Evolutionary conservation across 1,140 invertebrate species (phyloP), one percentile per base, ranked within the genome.

Genomic region (Tetragnatha versicolor): DNA sequence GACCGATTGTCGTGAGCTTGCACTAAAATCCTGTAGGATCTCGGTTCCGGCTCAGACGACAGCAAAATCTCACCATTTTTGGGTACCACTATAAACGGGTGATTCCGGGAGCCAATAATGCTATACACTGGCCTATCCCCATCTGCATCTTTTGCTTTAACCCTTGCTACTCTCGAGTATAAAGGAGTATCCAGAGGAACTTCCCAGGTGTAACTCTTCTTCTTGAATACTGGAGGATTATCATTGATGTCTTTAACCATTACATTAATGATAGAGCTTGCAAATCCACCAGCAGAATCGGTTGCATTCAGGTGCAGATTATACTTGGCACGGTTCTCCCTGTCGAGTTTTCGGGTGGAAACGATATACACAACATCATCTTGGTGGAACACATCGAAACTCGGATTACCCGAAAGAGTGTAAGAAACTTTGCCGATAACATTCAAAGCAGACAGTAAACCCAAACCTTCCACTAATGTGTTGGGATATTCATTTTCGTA

Each of bases 31-130:
- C 65, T 72, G 47, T 79, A 81, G 27, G 58, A 25, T 35, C 73
- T 58, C 1, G 39, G 25, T 31, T 82, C 63, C 0, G 83, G 80
- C 6, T 82, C 60, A 10, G 91, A 92, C 14, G 91, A 91, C 7
- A 96, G 84, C 81, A 96, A 89, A 1, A 97, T 85, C 84, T 96
- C 93, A 1, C 95, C 95, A 2, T 94, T 96, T 87, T 96, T 94
- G 0, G 95, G 95, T 1, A 96, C 93, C 72, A 97, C 91, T 6
- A 96, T 92, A 17, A 94, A 89, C 29, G 92, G 85, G 82, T 93
- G 93, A 63, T 90, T 94, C 2, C 90, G 90, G n/a, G 90, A 88
- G 12, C 12, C 35, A 9, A 47, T n/a, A 25, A 96, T 85, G 68
- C 90, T 90, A 84, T 96, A 97, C n/a, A 93, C 91, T 6, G 96